phyloP scores from a whole-genome alignment of 2,888 invertebrate genomes.

The Chymomyza caudatula region DNA sequence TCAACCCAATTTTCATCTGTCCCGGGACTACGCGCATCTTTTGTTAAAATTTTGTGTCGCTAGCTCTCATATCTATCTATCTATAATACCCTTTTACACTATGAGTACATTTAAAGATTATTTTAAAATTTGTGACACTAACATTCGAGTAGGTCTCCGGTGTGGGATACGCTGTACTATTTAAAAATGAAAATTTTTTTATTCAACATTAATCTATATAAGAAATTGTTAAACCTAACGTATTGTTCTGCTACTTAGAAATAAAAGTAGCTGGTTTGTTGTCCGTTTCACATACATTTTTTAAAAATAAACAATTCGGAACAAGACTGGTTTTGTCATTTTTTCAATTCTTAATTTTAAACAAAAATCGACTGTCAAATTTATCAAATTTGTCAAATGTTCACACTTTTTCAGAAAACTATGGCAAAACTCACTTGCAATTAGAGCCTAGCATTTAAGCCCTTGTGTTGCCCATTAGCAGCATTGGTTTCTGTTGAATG shows the following conservation, averaged over 20 bases:
- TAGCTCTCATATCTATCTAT: background rate
- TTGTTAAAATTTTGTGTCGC: no score
- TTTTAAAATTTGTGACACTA: background rate
- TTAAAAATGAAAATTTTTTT: background rate
- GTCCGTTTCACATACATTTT: no score
- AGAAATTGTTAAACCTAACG: background rate
- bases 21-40: no score
- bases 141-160: background rate
- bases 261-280: no score
- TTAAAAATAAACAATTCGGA: no score
- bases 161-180: background rate
- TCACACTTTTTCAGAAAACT: background rate
- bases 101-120: background rate
- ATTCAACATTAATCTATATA: background rate
- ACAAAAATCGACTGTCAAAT: background rate
- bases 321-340: no score
- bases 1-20: no score
- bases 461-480: background rate
- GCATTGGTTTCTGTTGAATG: background rate
- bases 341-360: no score
- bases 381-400: background rate
- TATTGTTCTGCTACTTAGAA: no score
- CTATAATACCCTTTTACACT: background rate
- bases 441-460: slow-evolving; percentile 19
- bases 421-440: slow-evolving; percentile 12